A percentile compares a stretch with the other conserved stretches of the same genome.
Evolutionary conservation across 1,140 invertebrate species (phyloP).

Genomic region (Drosophila teissieri): DNA sequence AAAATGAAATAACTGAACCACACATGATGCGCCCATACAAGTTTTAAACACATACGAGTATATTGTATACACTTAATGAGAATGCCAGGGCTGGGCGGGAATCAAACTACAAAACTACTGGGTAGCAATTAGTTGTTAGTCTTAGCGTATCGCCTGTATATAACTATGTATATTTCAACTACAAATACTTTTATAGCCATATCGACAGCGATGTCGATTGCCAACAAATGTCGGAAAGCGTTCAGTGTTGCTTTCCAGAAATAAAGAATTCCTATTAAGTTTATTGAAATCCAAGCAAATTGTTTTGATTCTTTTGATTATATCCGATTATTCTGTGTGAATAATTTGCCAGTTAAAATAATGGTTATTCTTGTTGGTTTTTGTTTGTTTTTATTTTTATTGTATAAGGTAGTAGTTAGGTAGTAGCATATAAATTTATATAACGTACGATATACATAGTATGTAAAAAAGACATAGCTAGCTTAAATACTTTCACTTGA

Average conservation of each 20-base stretch:
- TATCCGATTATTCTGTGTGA: too few relatives aligned
- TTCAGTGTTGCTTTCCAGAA: slow-evolving; percentile 61
- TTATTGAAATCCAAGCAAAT: slow-evolving; percentile 14
- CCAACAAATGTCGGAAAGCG: slow-evolving; percentile 26
- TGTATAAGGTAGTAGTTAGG: slow-evolving; percentile 76
- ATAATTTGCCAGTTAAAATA: too few relatives aligned
- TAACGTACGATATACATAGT: slow-evolving; percentile 78
- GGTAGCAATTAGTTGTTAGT: slow-evolving; percentile 32
- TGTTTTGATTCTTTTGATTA: too few relatives aligned
- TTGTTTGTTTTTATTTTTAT: slow-evolving; percentile 44
- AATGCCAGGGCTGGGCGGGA: slow-evolving; percentile 28
- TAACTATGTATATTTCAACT: slow-evolving; percentile 33
- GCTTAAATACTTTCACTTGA: slow-evolving; percentile 75
- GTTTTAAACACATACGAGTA: slow-evolving; percentile 4
- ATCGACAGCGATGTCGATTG: slow-evolving; percentile 34
- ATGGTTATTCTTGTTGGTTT: too few relatives aligned
- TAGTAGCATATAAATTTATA: slow-evolving; percentile 80
- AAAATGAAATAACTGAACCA: slow-evolving; percentile 4
- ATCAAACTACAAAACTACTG: slow-evolving; percentile 41
- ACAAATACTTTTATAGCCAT: slow-evolving; percentile 14
- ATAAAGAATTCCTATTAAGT: slow-evolving; percentile 73
- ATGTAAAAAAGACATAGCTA: slow-evolving; percentile 79
- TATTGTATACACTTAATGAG: slow-evolving; percentile 6
- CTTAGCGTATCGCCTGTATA: slow-evolving; percentile 18
- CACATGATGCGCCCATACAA: slow-evolving; percentile 17